phyloP scores from a whole-genome alignment of 2,888 invertebrate species.

The Sturmia bella region DNA sequence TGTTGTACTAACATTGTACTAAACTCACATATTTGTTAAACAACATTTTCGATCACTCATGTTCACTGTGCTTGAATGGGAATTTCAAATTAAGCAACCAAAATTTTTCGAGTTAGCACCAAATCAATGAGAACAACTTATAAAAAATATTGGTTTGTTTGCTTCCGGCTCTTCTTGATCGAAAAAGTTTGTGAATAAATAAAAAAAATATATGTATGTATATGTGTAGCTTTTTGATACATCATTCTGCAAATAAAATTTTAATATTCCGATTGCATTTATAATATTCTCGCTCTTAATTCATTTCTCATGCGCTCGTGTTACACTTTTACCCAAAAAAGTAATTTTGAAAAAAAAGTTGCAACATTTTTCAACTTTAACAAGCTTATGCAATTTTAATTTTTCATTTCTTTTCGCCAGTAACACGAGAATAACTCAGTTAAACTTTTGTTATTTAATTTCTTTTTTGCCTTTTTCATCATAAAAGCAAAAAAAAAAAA shows the following conservation, averaged over 20 bases:
- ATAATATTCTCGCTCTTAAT: not conserved
- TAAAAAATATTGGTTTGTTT: too few relatives aligned
- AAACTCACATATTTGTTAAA: too few relatives aligned
- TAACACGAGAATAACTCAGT: conserved; percentile 19
- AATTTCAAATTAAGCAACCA: too few relatives aligned
- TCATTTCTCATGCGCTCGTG: not conserved
- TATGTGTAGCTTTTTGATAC: not conserved
- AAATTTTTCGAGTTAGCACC: too few relatives aligned
- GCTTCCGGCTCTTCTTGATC: too few relatives aligned
- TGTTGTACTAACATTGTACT: too few relatives aligned
- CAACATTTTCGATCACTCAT: too few relatives aligned
- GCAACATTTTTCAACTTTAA: conserved; percentile 14
- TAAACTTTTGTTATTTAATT: conserved; percentile 28
- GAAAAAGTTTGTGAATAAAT: conserved; percentile 15
- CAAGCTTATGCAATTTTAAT: conserved; percentile 44
- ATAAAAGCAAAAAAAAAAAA: not conserved
- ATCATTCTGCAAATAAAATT: not conserved
- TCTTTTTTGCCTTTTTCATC: not conserved
- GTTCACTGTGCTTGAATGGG: too few relatives aligned
- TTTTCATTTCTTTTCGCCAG: conserved; percentile 27
- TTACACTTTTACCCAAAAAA: not conserved
- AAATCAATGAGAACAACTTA: too few relatives aligned
- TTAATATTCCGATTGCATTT: conserved; percentile 27
- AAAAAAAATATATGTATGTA: too few relatives aligned
- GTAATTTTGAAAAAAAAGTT: not conserved